These are phyloP conservation scores for Empidonax alnorum DNA, from an alignment of 2,113 vertebrate species.

Conservation along the genomic window DNA sequence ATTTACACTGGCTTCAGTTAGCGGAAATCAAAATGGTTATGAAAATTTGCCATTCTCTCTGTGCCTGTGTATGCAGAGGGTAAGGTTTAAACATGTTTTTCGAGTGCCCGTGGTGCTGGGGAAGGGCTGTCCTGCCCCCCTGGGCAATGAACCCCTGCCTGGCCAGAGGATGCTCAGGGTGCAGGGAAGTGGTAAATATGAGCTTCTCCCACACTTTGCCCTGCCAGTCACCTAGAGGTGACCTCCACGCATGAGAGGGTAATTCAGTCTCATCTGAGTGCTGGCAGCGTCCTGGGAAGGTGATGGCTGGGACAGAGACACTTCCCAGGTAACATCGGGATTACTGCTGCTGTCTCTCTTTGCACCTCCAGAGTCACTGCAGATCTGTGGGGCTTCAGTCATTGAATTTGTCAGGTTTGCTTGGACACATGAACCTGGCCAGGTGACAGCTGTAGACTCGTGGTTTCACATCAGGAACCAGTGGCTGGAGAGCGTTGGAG, in stretches of 20 bases:
- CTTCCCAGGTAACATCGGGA: background rate
- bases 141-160: background rate
- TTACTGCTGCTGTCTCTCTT: background rate
- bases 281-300: background rate
- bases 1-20: slow-evolving; percentile 59
- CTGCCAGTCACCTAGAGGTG: background rate
- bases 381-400: background rate
- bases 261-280: background rate
- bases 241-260: background rate
- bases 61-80: background rate
- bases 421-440: rapidly evolving
- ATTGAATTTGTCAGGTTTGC: background rate
- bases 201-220: background rate
- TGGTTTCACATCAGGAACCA: background rate
- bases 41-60: slow-evolving; percentile 37
- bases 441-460: background rate
- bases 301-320: background rate
- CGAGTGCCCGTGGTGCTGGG: rapidly evolving
- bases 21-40: slow-evolving; percentile 47
- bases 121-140: background rate
- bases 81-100: background rate
- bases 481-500: background rate
- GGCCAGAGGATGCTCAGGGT: background rate
- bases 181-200: background rate
- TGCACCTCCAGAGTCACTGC: background rate